These are phyloP conservation scores for Bugulina stolonifera DNA, from an alignment of 2,888 invertebrate species.

Conservation along the genomic window DNA sequence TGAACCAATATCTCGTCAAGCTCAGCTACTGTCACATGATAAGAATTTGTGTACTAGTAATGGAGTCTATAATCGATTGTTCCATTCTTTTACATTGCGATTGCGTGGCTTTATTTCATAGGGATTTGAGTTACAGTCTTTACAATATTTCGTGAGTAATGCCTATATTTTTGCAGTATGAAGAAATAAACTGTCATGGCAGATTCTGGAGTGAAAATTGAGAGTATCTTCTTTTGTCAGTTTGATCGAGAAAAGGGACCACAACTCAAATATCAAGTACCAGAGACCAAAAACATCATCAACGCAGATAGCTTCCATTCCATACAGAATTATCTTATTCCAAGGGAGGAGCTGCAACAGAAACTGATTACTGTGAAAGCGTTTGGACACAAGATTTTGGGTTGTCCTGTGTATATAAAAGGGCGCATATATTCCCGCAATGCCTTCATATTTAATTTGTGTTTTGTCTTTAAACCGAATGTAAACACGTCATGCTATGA, in stretches of 20 bases:
- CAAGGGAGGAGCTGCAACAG: slow-evolving; percentile 82
- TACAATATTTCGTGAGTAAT: no score
- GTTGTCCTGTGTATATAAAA: slow-evolving; percentile 84
- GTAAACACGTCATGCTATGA: slow-evolving; percentile 87
- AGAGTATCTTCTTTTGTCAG: slow-evolving; percentile 19
- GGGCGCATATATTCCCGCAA: slow-evolving; percentile 77
- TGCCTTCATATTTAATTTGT: slow-evolving; percentile 89
- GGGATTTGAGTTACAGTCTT: no score
- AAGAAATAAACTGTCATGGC: neutral
- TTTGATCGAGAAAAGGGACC: neutral
- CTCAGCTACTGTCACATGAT: no score
- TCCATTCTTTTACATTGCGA: no score
- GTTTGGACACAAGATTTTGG: slow-evolving; percentile 78
- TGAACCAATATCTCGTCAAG: no score
- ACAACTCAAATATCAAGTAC: neutral
- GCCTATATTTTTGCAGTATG: no score
- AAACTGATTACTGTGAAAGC: slow-evolving; percentile 83
- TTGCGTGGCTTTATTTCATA: no score
- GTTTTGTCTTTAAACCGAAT: slow-evolving; percentile 85
- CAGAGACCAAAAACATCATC: slow-evolving; percentile 69
- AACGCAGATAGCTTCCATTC: slow-evolving; percentile 89
- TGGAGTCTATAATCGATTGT: no score
- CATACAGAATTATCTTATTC: slow-evolving; percentile 88
- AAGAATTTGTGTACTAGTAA: no score
- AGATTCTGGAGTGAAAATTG: slow-evolving; percentile 4